phyloP scores from a whole-genome alignment of 2,797 vertebrate species.

The Odontamblyopus lacepedii region DNA sequence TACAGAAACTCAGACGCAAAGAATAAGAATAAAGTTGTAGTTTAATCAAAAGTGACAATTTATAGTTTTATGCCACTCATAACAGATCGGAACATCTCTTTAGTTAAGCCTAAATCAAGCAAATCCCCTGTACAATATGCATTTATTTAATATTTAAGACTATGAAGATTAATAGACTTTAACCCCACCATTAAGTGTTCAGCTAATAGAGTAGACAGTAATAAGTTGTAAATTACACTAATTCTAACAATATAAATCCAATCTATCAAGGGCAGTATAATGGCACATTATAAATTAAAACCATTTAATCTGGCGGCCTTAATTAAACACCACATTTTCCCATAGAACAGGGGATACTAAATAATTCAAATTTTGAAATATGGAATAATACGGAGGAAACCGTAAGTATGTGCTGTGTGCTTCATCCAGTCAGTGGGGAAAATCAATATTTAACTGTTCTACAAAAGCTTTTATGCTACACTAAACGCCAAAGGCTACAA shows the following conservation, averaged over 20 bases:
- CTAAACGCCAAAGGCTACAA: background rate
- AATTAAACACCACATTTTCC: background rate
- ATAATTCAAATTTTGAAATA: background rate
- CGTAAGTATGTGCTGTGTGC: background rate
- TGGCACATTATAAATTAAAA: background rate
- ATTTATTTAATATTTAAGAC: too few species aligned
- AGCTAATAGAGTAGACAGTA: background rate
- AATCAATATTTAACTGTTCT: conserved; percentile 7
- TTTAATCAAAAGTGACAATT: too few species aligned
- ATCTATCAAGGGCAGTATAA: background rate
- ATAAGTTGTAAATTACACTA: background rate
- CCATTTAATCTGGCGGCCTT: background rate
- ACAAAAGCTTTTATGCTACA: conserved; percentile 5
- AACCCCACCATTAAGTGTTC: background rate
- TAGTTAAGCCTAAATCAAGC: too few species aligned
- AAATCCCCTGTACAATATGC: too few species aligned
- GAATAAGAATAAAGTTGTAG: too few species aligned
- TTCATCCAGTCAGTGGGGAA: background rate
- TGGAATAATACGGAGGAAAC: background rate
- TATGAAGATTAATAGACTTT: background rate
- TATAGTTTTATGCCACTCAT: too few species aligned
- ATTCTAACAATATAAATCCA: background rate
- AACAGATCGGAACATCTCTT: too few species aligned
- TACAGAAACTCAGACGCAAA: too few species aligned
- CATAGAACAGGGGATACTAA: background rate